Percentiles rank a stretch among this genome's conserved stretches.
phyloP scores from a whole-genome alignment of 2,888 invertebrate species.

The Philaethria dido region DNA sequence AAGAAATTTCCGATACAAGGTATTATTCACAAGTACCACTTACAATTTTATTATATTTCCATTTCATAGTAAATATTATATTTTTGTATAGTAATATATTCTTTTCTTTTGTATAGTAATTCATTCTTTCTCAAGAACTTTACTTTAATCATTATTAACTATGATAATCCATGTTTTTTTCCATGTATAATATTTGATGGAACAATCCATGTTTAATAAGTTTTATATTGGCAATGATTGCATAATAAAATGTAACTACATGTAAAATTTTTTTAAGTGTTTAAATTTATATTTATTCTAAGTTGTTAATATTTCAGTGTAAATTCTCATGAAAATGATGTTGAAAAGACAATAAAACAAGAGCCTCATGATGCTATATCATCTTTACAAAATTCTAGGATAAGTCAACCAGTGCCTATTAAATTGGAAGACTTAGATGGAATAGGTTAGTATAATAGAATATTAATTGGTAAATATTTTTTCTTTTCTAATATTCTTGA shows the following conservation, averaged over 20 bases:
- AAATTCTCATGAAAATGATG: constrained; percentile 60
- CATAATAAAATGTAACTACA: neutral
- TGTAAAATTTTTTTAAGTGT: neutral
- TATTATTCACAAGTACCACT: constrained; percentile 41
- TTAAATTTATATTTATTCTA: neutral
- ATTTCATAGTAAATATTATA: neutral
- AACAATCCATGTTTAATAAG: neutral
- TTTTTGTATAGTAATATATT: neutral
- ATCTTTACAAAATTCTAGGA: constrained; percentile 55
- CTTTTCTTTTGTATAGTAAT: neutral
- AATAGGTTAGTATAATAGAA: constrained; percentile 62
- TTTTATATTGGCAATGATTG: neutral
- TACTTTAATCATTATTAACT: neutral
- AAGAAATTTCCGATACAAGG: constrained; percentile 65
- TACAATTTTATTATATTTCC: too few species aligned
- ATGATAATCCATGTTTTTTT: neutral
- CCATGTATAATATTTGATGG: neutral
- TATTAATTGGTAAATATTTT: constrained; percentile 9
- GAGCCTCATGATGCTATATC: constrained; percentile 63
- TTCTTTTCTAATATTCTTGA: neutral
- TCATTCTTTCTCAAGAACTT: too few species aligned
- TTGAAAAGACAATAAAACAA: constrained; percentile 67
- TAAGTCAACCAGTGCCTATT: constrained; percentile 71
- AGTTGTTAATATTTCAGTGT: constrained; percentile 37
- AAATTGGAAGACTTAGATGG: constrained; percentile 79